Evolutionary conservation across 92 coral and sea anemone species (phyloP).

Genomic region (Zoanthus gigantus): DNA sequence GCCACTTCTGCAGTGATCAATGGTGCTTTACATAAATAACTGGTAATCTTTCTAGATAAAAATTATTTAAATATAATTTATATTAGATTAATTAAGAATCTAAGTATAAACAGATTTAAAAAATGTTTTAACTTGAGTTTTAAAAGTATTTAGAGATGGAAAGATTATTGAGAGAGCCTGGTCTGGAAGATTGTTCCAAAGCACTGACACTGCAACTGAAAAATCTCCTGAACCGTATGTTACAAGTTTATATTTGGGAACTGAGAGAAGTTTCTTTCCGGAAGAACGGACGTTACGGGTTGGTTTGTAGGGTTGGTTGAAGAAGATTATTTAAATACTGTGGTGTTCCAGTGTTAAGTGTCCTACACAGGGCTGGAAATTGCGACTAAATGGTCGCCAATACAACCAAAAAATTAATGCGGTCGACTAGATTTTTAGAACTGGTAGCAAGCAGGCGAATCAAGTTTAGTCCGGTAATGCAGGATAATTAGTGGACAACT

Average conservation of each 20-base stretch:
- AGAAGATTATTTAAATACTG: constrained; percentile 28
- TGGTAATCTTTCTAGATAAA: too few species aligned
- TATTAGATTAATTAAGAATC: not conserved
- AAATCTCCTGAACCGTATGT: constrained; percentile 28
- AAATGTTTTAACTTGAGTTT: not conserved
- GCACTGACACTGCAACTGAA: constrained; percentile 19
- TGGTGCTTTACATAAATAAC: too few species aligned
- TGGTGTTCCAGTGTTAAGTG: constrained; percentile 24
- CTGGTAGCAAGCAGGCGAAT: too few species aligned
- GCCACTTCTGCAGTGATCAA: too few species aligned
- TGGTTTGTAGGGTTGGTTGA: not conserved
- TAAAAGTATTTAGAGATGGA: not conserved
- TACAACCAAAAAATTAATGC: too few species aligned
- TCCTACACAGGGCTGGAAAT: too few species aligned
- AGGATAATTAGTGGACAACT: too few species aligned
- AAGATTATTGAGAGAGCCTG: not conserved
- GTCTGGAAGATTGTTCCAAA: constrained; percentile 15
- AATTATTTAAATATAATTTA: too few species aligned
- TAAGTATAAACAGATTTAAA: not conserved
- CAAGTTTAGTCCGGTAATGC: too few species aligned
- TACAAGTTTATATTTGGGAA: not conserved
- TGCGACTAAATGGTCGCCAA: too few species aligned
- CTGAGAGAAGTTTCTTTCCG: constrained; percentile 1
- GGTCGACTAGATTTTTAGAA: too few species aligned
- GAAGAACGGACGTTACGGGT: constrained; percentile 17